Base-by-base conservation (phyloP, 2,113 vertebrate species). In the Sinocyclocheilus maitianheensis region DNA sequence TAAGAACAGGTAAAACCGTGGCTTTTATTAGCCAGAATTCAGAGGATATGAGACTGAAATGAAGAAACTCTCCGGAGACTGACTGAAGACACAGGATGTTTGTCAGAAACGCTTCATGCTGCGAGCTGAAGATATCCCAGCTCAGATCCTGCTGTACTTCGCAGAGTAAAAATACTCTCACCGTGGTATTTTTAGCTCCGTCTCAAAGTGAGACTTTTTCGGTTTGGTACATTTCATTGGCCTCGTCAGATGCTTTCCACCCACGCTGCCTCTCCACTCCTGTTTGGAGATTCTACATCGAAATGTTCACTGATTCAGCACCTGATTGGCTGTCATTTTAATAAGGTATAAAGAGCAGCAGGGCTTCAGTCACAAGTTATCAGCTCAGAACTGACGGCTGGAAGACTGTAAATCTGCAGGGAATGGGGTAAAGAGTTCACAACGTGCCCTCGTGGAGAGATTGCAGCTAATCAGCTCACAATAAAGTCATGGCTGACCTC, bases 101-200 rank as follows among this genome's bases (percentile, higher is more conserved):
- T n/a, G 16, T 30, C 26, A 55, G 10, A 75, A 58, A 24, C 11
- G n/a, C 43, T 13, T 22, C 16, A 22, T 55, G 26, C 53, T 18
- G 7, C 5, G 5, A 48, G 72, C 43, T 48, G 11, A 48, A 24
- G n/a, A n/a, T 51, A 79, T 24, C n/a, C 20, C 14, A 18, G 26
- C 43, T 75, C 40, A 18, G 53, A 76, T 75, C 34, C 53, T 63
- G 40, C 72, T 40, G 7, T 26, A 88, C 46, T 43, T 76, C 11
- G 0, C n/a, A 69, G 43, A 16, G 74, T 78, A n/a, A 79, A 85
- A 74, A 63, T 81, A 85, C 85, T 11, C 76, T 43, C 75, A 65
- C 53, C 8, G 2, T 0, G 1, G n/a, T 88, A 83, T 86, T 84
- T 86, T 84, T 76, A 76, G 18, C 76, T 37, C 13, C 0, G n/a